Evolutionary conservation across 2,888 invertebrate genomes (phyloP).

Genomic region (Vesta saturnalis): DNA sequence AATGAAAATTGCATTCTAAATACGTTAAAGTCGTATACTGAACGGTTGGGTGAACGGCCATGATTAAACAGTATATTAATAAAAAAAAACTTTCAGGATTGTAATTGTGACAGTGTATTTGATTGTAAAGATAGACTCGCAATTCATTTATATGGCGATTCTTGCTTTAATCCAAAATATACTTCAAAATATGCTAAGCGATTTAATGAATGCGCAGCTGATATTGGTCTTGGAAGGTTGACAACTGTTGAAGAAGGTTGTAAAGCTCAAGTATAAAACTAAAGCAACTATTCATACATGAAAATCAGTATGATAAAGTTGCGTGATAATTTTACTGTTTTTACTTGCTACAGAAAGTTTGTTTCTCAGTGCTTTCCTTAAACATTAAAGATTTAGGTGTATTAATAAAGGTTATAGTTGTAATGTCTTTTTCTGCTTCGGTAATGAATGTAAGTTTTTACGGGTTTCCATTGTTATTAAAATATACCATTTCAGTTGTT

Average conservation of each 20-base stretch:
- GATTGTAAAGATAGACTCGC: constrained; percentile 51
- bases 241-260: constrained; percentile 9
- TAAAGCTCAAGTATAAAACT: constrained; percentile 10
- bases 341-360: too few relatives aligned
- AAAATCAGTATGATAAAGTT: too few relatives aligned
- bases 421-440: too few relatives aligned
- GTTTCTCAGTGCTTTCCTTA: too few relatives aligned
- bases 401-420: too few relatives aligned
- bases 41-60: constrained; percentile 27
- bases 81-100: constrained; percentile 46
- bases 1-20: constrained; percentile 51
- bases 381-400: too few relatives aligned
- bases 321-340: too few relatives aligned
- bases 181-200: not conserved
- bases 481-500: too few relatives aligned
- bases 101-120: constrained; percentile 50
- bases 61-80: too few relatives aligned
- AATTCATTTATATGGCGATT: constrained; percentile 46
- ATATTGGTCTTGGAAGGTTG: constrained; percentile 17
- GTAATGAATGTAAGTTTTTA: too few relatives aligned
- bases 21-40: constrained; percentile 47
- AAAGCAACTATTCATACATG: too few relatives aligned
- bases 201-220: constrained; percentile 26
- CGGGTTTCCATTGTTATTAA: too few relatives aligned
- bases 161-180: constrained; percentile 29